These are phyloP conservation scores for Myodes glareolus DNA, from an alignment of 2,113 vertebrate genomes.

Conservation along the genomic window DNA sequence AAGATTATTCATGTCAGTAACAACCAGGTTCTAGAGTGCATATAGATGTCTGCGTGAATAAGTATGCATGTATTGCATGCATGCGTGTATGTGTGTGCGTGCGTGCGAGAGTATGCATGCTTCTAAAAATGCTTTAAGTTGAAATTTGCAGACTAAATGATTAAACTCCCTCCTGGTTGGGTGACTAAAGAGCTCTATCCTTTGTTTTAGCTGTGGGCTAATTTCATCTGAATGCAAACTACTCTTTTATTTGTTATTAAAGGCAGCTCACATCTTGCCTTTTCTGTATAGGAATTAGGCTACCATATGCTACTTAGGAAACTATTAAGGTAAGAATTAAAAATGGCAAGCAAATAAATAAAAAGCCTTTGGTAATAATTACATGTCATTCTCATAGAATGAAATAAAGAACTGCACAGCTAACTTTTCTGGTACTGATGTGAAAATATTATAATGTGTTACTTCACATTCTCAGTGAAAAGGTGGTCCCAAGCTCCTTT, in stretches of 20 bases:
- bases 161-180: constrained; percentile 79
- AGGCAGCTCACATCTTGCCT: constrained; percentile 72
- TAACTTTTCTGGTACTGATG: constrained; percentile 17
- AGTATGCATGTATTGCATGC: neutral
- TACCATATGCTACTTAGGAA: constrained; percentile 66
- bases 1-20: constrained; percentile 79
- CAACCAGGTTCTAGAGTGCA: constrained; percentile 73
- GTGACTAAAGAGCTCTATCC: constrained; percentile 67
- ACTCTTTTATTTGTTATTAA: constrained; percentile 85
- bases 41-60: neutral
- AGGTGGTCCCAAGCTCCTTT: constrained; percentile 5
- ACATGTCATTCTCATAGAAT: constrained; percentile 38
- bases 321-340: constrained; percentile 67
- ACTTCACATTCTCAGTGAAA: constrained; percentile 41
- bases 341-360: constrained; percentile 21
- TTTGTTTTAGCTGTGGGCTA: constrained; percentile 84
- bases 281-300: constrained; percentile 64
- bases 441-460: constrained; percentile 43
- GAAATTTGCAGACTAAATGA: constrained; percentile 82
- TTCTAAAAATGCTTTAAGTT: constrained; percentile 76
- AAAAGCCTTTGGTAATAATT: constrained; percentile 60
- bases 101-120: neutral
- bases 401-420: neutral
- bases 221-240: constrained; percentile 79
- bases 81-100: neutral